Evolutionary conservation across 2,797 vertebrate species (phyloP), one percentile per base, ranked within the genome.

Genomic region (Sebastes trivittatus): DNA sequence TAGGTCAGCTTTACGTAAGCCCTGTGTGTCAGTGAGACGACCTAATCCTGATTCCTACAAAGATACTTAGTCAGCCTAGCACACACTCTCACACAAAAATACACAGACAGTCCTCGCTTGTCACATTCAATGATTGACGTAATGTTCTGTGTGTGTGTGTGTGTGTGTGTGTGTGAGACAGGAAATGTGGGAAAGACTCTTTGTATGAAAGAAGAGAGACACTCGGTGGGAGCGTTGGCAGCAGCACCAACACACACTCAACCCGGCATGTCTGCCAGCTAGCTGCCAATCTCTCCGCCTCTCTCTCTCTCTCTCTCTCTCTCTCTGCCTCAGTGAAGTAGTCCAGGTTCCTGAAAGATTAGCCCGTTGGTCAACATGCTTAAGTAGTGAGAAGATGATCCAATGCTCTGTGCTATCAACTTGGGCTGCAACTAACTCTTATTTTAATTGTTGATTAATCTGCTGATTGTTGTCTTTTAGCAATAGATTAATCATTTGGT

Each of bases 1-100:
- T 29, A 68, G 86, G 79, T 86, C 92, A 88, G 84, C 79, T 88
- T 85, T 89, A 77, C 83, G 60, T 80, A 87, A 89, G 72, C 76
- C 66, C 64, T 16, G 72, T 89, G 68, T 89, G 80, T 87, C 67
- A 75, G 66, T 69, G 72, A 89, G 72, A 70, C 72, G 60, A 85
- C 74, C 60, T 86, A 89, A 91, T 90, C 81, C 84, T 82, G 79
- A 91, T 85, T 84, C 80, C 55, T 60, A 81, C 77, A 77, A 89
- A 84, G 82, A 88, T 67, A 85, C 78, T 86, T 85, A 89, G 68
- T 84, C 67, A 77, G 69, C 74, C 70, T 6, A 66, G 49, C 38
- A 38, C 8, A 3, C 27, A 14, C 5, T 68, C 38, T 3, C 52
- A 66, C 2, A 49, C 2, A 49, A 7, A 70, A 10, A 74, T 16